Conservation (phyloP, 2,113 vertebrate genomes). For the Mystacornis crossleyi region DNA sequence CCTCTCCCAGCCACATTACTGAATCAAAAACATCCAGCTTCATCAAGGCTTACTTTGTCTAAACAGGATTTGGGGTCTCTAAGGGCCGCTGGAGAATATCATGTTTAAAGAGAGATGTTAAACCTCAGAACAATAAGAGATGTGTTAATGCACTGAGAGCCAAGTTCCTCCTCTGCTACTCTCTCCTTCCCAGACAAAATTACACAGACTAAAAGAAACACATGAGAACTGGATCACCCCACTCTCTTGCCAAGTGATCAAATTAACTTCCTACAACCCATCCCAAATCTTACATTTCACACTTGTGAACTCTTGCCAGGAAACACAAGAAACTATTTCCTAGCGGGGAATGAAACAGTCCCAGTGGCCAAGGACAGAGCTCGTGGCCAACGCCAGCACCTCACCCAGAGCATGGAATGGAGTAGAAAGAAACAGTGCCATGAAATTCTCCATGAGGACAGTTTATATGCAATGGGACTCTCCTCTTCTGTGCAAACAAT, state of each 20-base stretch:
- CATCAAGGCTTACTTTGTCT: neutral
- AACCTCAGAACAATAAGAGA: neutral
- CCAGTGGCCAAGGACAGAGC: fast-evolving
- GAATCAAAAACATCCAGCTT: neutral
- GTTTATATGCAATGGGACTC: neutral
- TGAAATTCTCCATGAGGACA: fast-evolving
- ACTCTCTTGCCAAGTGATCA: neutral
- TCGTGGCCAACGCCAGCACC: neutral
- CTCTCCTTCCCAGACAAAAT: neutral
- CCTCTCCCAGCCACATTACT: neutral
- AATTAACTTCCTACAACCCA: constrained; percentile 6
- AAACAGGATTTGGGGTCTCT: neutral
- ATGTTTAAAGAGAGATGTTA: neutral
- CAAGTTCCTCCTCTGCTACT: neutral
- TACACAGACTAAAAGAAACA: neutral
- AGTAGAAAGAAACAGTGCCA: neutral
- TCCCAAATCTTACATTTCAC: neutral
- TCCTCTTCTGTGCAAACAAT: neutral
- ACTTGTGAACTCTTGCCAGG: neutral
- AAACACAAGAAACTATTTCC: constrained; percentile 9
- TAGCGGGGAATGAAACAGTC: neutral
- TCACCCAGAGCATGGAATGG: neutral
- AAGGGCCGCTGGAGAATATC: neutral
- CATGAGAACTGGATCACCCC: neutral
- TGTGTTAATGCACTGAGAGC: neutral